Conservation (phyloP, 1,140 invertebrate genomes). For the Theocolax elegans region DNA sequence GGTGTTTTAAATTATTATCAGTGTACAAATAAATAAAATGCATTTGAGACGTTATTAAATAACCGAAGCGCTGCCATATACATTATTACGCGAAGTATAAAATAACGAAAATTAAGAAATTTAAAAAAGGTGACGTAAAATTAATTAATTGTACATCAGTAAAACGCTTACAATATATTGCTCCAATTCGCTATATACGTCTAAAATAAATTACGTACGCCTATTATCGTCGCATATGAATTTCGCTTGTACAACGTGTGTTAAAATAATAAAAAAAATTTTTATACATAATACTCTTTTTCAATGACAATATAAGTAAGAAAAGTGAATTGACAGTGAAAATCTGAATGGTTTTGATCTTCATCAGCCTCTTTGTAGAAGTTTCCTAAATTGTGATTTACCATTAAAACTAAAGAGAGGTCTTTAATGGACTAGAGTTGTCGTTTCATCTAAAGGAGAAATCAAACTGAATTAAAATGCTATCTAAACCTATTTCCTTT, state of each 20-base stretch:
- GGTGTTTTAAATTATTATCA: not conserved
- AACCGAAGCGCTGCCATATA: not conserved
- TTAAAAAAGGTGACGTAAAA: constrained; percentile 19
- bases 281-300: constrained; percentile 1
- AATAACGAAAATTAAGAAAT: constrained; percentile 1
- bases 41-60: constrained; percentile 20
- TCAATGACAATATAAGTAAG: not conserved
- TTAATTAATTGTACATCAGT: constrained; percentile 7
- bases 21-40: constrained; percentile 35
- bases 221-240: constrained; percentile 2
- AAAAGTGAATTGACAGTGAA: constrained; percentile 7
- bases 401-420: not conserved
- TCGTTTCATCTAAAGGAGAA: not conserved
- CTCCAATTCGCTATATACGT: constrained; percentile 12
- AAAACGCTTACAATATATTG: constrained; percentile 21
- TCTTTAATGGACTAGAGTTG: constrained; percentile 12
- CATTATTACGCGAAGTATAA: constrained; percentile 20
- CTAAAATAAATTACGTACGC: constrained; percentile 24
- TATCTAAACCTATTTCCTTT: not conserved
- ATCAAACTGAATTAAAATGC: constrained; percentile 6
- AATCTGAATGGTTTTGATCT: not conserved
- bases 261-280: constrained; percentile 12
- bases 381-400: not conserved
- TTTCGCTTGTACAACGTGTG: constrained; percentile 3
- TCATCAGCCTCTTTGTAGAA: not conserved